Conservation (phyloP, 2,113 vertebrate genomes). For the Chrysochloris asiatica region DNA sequence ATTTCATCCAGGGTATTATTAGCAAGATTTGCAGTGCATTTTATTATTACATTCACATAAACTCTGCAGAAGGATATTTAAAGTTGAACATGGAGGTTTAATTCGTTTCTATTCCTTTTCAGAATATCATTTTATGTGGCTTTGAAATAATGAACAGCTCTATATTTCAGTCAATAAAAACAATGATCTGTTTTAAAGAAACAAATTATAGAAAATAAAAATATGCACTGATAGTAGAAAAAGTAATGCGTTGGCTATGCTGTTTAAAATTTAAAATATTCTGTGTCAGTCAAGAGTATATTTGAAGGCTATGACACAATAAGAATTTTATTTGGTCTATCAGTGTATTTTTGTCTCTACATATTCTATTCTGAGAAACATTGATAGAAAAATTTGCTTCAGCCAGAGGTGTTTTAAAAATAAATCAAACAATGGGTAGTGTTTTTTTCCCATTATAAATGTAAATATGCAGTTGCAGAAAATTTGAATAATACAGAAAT, state of each 20-base stretch:
- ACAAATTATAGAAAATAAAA: neutral
- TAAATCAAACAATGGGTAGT: neutral
- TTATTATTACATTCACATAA: constrained; percentile 48
- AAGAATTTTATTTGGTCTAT: constrained; percentile 1
- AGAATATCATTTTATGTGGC: neutral
- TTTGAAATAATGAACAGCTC: constrained; percentile 60
- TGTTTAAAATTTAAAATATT: neutral
- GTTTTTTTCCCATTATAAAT: neutral
- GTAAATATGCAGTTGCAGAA: neutral
- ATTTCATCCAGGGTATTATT: constrained; percentile 11
- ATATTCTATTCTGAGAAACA: constrained; percentile 41
- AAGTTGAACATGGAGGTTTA: neutral
- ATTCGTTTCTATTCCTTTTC: constrained; percentile 37
- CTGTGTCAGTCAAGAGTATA: neutral
- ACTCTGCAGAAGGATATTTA: constrained; percentile 50
- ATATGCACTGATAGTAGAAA: constrained; percentile 4
- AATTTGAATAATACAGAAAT: neutral
- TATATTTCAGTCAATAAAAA: constrained; percentile 45
- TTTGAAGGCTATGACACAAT: neutral
- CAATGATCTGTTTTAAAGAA: constrained; percentile 46
- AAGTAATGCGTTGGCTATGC: neutral
- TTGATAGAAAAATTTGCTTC: neutral
- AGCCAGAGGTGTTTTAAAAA: neutral
- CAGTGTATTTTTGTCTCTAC: constrained; percentile 23
- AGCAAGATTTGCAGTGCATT: constrained; percentile 29